These are phyloP conservation scores for Telmatherina bonti DNA, from an alignment of 2,797 vertebrate species.

Conservation along the genomic window DNA sequence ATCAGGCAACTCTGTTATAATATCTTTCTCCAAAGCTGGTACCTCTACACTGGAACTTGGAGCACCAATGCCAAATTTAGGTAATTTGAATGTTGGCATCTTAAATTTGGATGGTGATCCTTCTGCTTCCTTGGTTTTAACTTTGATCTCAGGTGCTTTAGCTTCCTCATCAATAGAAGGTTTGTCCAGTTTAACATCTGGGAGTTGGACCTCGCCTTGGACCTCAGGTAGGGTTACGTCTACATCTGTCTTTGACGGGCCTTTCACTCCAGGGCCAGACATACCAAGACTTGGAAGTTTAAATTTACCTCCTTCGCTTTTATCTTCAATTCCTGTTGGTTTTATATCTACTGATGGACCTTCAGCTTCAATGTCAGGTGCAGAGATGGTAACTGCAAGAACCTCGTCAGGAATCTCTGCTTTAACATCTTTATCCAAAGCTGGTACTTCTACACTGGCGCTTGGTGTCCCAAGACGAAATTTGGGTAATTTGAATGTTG, in stretches of 20 bases:
- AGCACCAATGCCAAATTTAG: slow-evolving; percentile 48
- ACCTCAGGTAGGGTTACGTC: slow-evolving; percentile 38
- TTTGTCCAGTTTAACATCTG: slow-evolving; percentile 23
- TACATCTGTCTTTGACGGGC: slow-evolving; percentile 63
- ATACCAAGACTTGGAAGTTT: slow-evolving; percentile 63
- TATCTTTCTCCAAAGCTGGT: slow-evolving; percentile 9
- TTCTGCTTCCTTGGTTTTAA: slow-evolving; percentile 3
- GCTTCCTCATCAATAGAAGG: slow-evolving; percentile 37
- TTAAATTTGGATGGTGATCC: slow-evolving; percentile 58
- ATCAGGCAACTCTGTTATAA: slow-evolving; percentile 7
- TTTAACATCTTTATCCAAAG: background rate
- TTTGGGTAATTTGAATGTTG: slow-evolving; percentile 67
- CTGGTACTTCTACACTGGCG: slow-evolving; percentile 39
- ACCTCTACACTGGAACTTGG: slow-evolving; percentile 38
- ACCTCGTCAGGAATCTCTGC: slow-evolving; percentile 13
- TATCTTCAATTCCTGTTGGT: slow-evolving; percentile 1
- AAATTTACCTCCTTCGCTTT: slow-evolving; percentile 52
- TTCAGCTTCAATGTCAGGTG: slow-evolving; percentile 36
- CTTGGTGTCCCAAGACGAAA: slow-evolving; percentile 56
- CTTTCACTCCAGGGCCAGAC: slow-evolving; percentile 57
- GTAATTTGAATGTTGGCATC: slow-evolving; percentile 46
- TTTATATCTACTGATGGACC: slow-evolving; percentile 24
- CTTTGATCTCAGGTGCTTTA: slow-evolving; percentile 26
- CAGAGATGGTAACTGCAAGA: background rate
- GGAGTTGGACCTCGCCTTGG: slow-evolving; percentile 11